phyloP scores from a whole-genome alignment of 2,113 vertebrate genomes.

The Cettia cetti region DNA sequence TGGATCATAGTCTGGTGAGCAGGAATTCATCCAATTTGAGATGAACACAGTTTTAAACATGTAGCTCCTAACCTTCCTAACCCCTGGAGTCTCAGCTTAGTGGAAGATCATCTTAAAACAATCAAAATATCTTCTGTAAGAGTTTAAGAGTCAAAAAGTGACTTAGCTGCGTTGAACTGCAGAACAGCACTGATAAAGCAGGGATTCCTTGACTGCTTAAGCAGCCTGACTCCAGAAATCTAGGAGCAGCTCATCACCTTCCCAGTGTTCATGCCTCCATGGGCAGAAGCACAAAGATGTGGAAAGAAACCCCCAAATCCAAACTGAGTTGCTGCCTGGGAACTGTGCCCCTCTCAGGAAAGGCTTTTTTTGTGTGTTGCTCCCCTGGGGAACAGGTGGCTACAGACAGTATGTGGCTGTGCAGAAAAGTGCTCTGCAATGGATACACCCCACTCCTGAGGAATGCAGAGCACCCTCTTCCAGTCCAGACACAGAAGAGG shows the following conservation, averaged over 20 bases:
- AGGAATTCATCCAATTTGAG: constrained; percentile 35
- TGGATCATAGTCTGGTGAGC: constrained; percentile 50
- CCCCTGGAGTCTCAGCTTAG: neutral
- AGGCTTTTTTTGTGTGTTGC: neutral
- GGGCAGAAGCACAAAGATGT: neutral
- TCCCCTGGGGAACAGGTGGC: neutral
- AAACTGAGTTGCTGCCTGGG: neutral
- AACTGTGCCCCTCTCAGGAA: neutral
- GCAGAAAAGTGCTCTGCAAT: neutral
- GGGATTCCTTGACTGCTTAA: neutral
- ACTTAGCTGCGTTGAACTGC: neutral
- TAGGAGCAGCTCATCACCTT: neutral
- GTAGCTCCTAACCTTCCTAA: neutral
- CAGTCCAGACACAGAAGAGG: neutral
- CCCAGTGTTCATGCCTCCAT: accelerated
- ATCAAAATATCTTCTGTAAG: neutral
- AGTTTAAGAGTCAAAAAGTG: neutral
- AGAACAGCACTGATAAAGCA: neutral
- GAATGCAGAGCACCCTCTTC: neutral
- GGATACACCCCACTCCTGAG: neutral
- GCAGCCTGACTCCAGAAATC: neutral
- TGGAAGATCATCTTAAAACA: neutral
- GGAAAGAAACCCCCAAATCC: neutral
- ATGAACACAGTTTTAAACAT: neutral
- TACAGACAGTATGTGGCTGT: accelerated